phyloP scores from a whole-genome alignment of 2,888 invertebrate species.

The Lithosia quadra region DNA sequence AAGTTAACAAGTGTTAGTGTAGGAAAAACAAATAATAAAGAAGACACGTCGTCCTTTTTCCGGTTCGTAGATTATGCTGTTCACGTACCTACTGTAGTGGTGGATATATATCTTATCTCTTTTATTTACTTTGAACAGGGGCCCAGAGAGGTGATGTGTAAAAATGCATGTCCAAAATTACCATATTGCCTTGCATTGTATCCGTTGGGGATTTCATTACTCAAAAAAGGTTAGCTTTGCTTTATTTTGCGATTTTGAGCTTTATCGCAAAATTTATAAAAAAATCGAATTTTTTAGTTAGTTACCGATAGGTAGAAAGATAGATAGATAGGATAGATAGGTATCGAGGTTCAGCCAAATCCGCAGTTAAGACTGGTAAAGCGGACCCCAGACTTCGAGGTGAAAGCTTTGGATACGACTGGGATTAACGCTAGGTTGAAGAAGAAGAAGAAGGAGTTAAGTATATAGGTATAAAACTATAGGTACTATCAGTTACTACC shows the following conservation, averaged over 20 bases:
- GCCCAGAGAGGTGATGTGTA: neutral
- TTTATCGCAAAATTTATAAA: no score
- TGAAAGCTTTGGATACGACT: no score
- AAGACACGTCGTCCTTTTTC: conserved; percentile 11
- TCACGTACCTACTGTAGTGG: conserved; percentile 18
- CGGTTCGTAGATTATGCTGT: conserved; percentile 18
- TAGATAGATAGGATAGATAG: no score
- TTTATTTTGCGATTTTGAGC: neutral
- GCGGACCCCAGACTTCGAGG: no score
- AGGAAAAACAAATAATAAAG: conserved; percentile 14
- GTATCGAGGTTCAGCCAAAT: no score
- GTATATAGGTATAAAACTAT: no score
- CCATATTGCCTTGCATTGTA: neutral
- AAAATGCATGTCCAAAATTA: neutral
- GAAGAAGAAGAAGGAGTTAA: no score
- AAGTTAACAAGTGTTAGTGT: conserved; percentile 10
- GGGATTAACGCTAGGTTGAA: no score
- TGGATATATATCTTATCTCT: conserved; percentile 12
- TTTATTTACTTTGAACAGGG: conserved; percentile 2
- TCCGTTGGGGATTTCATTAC: neutral
- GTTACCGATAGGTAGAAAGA: no score
- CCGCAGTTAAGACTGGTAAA: no score
- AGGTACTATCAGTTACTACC: no score
- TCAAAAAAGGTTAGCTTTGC: neutral
- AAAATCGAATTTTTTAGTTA: no score